Base-by-base conservation (phyloP, 2,888 invertebrate species). In the Apodemia zela region DNA sequence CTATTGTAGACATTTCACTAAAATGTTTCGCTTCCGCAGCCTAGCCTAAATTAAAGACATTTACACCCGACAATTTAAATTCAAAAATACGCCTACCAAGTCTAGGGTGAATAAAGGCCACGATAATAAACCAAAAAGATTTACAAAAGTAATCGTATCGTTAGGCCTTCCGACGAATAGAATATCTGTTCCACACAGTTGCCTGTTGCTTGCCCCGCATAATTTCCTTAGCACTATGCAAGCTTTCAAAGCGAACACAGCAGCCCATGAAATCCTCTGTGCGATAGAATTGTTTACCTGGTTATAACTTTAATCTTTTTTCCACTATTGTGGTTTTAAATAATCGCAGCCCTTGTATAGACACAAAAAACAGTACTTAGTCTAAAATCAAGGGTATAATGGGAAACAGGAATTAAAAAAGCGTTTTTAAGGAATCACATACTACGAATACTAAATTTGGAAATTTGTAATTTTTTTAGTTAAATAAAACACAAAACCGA, bases 181-280 rank as follows among this genome's bases (percentile, higher is more conserved):
- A 57, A 62, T 47, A 47, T 42, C 62, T 35, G 62, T 42, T 21
- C 17, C 58, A 29, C 45, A 60, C 10, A 29, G 57, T 10, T 45
- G 58, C 58, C 17, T 45, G 58, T 58, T 25, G 57, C 57, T 57
- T 60, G 3, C 42, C 65, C 68, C 63, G 68, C 67, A 71, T 69
- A 71, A 68, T 71, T 70, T 65, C 73, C 72, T 75, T 72, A 72
- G 68, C 69, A 66, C 64, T 64, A 68, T 65, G 67, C 66, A 65
- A 61, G 63, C 67, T 63, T 67, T 68, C 67, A 68, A 71, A 72
- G 72, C 67, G 69, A 69, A 70, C 69, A 70, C 72, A 68, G 68
- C 63, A 66, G 66, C 59, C 62, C 58, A 59, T 62, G 33, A 62
- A 62, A 29, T 62, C 45, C 47, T 62, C 33, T 59, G 62, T 58